phyloP scores from a whole-genome alignment of 2,113 vertebrate species.

The Centropristis striata region DNA sequence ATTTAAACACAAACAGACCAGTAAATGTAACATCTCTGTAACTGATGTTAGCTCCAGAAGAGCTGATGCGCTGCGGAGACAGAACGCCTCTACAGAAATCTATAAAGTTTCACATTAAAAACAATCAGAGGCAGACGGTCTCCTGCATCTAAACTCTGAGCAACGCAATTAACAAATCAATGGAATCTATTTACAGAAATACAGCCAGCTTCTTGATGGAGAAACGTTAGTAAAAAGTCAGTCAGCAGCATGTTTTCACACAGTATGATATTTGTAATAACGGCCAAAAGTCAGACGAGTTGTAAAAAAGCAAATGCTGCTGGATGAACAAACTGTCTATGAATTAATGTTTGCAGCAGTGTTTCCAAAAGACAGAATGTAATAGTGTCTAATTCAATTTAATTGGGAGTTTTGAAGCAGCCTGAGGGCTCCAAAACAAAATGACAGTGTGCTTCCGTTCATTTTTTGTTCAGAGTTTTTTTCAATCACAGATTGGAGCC shows the following conservation, averaged over 20 bases:
- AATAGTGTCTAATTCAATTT: neutral
- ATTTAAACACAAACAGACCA: too few relatives aligned
- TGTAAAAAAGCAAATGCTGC: neutral
- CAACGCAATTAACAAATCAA: neutral
- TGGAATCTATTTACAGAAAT: neutral
- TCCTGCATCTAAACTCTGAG: conserved; percentile 2
- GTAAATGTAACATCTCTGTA: neutral
- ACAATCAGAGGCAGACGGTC: conserved; percentile 10
- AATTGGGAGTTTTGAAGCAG: neutral
- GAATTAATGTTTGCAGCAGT: neutral
- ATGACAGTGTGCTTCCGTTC: neutral
- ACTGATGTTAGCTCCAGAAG: neutral
- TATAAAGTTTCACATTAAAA: neutral
- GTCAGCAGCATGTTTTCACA: neutral
- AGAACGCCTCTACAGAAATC: neutral
- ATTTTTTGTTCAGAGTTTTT: neutral
- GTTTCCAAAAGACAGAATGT: neutral
- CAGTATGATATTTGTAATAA: neutral
- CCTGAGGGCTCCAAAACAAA: neutral
- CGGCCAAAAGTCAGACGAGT: neutral
- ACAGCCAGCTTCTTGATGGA: neutral
- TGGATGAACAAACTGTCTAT: neutral
- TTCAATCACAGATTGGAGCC: conserved; percentile 8
- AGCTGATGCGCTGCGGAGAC: neutral
- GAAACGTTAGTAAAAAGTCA: neutral